phyloP scores from a whole-genome alignment of 1,140 invertebrate genomes.

The Phenacoccus solenopsis region DNA sequence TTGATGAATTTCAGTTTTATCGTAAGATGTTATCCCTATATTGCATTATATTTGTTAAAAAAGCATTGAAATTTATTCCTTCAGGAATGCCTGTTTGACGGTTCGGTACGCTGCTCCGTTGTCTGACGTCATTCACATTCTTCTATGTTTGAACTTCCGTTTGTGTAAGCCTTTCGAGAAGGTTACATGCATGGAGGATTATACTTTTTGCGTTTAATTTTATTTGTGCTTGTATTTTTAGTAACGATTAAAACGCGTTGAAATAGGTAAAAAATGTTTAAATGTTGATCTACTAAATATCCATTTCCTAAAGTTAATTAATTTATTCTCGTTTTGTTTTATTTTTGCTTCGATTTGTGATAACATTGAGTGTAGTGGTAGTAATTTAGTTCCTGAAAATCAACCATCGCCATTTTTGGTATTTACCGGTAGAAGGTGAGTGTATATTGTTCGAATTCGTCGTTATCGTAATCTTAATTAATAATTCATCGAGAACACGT shows the following conservation, averaged over 20 bases:
- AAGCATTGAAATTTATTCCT: not conserved
- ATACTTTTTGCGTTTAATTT: constrained; percentile 13
- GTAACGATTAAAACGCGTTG: constrained; percentile 10
- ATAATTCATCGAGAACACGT: too few relatives aligned
- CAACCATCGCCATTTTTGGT: constrained; percentile 15
- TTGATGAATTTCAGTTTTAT: too few relatives aligned
- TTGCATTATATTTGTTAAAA: too few relatives aligned
- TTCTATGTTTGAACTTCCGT: constrained; percentile 1
- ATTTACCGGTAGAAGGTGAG: constrained; percentile 16
- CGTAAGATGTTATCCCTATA: too few relatives aligned
- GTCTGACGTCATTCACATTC: not conserved
- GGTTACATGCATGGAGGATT: constrained; percentile 12
- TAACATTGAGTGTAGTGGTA: constrained; percentile 11
- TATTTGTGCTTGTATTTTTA: constrained; percentile 14
- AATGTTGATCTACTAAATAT: constrained; percentile 6
- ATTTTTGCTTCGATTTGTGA: constrained; percentile 5
- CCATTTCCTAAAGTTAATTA: not conserved
- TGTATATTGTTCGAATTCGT: not conserved
- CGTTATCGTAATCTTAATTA: too few relatives aligned
- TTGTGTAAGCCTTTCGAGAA: not conserved
- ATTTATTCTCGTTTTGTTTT: constrained; percentile 9
- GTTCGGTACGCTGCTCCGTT: not conserved
- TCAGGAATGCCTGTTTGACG: not conserved
- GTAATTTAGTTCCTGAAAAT: constrained; percentile 12
- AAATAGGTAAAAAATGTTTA: constrained; percentile 9